Conservation (phyloP, 2,113 vertebrate species). For the Lophotis ruficrista region DNA sequence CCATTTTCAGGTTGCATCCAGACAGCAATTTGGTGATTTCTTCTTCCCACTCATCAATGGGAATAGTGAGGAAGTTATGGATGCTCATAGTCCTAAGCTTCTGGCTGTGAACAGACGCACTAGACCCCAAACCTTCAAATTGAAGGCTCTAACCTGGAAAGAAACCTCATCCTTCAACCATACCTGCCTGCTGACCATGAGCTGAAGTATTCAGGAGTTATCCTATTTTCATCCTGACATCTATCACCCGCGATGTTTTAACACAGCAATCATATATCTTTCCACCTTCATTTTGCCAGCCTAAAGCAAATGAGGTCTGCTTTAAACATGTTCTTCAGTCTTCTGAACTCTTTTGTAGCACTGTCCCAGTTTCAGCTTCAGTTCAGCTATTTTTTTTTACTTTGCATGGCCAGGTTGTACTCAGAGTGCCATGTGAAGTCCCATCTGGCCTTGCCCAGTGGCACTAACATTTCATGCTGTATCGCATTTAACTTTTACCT, state of each 20-base stretch:
- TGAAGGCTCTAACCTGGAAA: neutral
- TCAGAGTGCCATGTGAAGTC: neutral
- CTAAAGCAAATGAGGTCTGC: neutral
- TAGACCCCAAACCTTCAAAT: neutral
- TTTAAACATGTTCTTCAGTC: neutral
- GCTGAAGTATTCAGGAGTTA: neutral
- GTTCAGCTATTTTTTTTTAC: neutral
- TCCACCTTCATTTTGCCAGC: neutral
- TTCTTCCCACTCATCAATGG: neutral
- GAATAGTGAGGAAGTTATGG: neutral
- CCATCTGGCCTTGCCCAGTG: conserved; percentile 11
- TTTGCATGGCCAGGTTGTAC: neutral
- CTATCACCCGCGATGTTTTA: neutral
- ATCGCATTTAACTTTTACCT: neutral
- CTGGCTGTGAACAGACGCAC: neutral
- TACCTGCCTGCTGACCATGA: neutral
- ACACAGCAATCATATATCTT: neutral
- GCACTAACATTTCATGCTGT: neutral
- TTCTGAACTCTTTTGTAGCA: neutral
- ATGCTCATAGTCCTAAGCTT: neutral
- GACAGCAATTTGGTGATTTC: neutral
- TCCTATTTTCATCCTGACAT: neutral
- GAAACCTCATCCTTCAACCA: neutral
- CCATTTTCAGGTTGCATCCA: neutral
- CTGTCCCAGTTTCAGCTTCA: conserved; percentile 18